Evolutionary conservation across 2,888 invertebrate species (phyloP).

Genomic region (Troides aeacus): DNA sequence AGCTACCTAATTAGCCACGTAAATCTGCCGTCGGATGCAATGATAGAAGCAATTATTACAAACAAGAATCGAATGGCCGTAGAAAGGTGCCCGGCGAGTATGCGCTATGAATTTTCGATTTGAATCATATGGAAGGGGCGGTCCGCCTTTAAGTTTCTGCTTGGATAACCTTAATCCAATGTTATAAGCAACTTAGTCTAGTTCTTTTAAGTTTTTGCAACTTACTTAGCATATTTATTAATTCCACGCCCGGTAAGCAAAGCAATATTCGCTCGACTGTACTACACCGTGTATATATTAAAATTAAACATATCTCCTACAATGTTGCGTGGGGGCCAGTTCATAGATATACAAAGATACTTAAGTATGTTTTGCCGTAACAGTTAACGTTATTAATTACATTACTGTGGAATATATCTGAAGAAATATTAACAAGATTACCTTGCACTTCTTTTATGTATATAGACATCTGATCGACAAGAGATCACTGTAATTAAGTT

Average conservation of each 20-base stretch:
- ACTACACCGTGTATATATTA: background rate
- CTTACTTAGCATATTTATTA: constrained; percentile 41
- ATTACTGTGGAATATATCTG: too few species aligned
- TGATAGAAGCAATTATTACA: constrained; percentile 20
- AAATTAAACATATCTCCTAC: background rate
- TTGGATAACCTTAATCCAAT: constrained; percentile 43
- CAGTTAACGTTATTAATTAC: too few species aligned
- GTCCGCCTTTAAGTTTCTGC: constrained; percentile 38
- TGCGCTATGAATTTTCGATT: constrained; percentile 4
- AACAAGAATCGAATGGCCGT: background rate
- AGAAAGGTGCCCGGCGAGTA: background rate
- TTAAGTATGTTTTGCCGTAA: too few species aligned
- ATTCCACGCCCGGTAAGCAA: constrained; percentile 32
- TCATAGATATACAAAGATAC: too few species aligned
- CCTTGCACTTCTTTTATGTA: too few species aligned
- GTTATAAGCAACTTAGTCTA: constrained; percentile 15
- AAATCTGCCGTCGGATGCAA: constrained; percentile 4
- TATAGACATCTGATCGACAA: too few species aligned
- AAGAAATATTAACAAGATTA: too few species aligned
- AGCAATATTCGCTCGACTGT: constrained; percentile 5
- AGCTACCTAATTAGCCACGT: too few species aligned
- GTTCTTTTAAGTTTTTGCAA: constrained; percentile 33
- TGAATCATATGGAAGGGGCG: constrained; percentile 15
- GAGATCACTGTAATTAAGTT: too few species aligned
- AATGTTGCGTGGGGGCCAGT: too few species aligned